phyloP scores from a whole-genome alignment of 2,888 invertebrate genomes.

The Allophyes oxyacanthae region DNA sequence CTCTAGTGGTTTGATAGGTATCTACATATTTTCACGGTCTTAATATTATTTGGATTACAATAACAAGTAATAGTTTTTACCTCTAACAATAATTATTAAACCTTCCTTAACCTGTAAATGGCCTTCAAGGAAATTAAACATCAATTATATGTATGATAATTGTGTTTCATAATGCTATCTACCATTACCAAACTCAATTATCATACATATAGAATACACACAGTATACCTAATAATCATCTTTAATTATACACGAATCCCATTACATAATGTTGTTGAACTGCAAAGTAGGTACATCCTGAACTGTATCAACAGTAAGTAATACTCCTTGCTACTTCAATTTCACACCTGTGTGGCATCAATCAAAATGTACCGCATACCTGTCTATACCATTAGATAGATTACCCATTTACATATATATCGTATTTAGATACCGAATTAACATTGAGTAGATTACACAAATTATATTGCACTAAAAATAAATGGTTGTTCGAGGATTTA shows the following conservation, averaged over 20 bases:
- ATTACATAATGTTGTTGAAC: slow-evolving; percentile 15
- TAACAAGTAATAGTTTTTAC: too few relatives aligned
- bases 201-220: too few relatives aligned
- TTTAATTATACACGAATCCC: slow-evolving; percentile 16
- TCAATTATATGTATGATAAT: too few relatives aligned
- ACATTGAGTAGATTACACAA: slow-evolving; percentile 14
- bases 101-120: too few relatives aligned
- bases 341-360: slow-evolving; percentile 64
- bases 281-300: slow-evolving; percentile 13
- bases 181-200: too few relatives aligned
- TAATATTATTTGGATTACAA: too few relatives aligned
- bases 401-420: slow-evolving; percentile 41
- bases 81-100: too few relatives aligned
- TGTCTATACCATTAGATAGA: slow-evolving; percentile 44
- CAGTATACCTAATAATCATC: neutral
- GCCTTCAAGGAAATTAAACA: too few relatives aligned
- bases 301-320: slow-evolving; percentile 22
- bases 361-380: slow-evolving; percentile 58
- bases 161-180: too few relatives aligned
- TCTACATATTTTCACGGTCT: too few relatives aligned
- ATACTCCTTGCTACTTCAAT: slow-evolving; percentile 58
- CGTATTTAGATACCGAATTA: slow-evolving; percentile 36
- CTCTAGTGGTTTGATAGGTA: too few relatives aligned
- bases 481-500: neutral
- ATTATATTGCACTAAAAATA: slow-evolving; percentile 7